Evolutionary conservation across 2,113 vertebrate genomes (phyloP).

Genomic region (Planiliza haematocheilus): DNA sequence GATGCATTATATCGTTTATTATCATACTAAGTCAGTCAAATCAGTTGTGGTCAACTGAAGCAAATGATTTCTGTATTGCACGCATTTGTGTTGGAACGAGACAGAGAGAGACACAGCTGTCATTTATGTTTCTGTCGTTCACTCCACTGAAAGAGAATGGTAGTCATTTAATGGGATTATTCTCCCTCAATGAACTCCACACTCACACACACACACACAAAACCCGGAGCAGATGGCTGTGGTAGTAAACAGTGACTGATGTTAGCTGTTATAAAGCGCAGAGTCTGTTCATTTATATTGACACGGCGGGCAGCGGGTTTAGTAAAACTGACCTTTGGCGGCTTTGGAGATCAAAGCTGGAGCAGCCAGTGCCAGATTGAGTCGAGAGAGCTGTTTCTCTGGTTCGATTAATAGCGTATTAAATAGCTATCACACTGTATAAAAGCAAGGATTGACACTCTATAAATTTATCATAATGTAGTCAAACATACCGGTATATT

Average conservation of each 20-base stretch:
- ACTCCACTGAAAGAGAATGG: conserved; percentile 63
- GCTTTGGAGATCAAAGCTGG: conserved; percentile 40
- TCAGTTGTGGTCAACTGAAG: not conserved
- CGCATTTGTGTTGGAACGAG: not conserved
- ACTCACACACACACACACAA: conserved; percentile 12
- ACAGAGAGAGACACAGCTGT: conserved; percentile 59
- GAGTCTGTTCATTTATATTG: conserved; percentile 62
- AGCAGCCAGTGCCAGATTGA: conserved; percentile 22
- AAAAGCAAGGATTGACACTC: conserved; percentile 20
- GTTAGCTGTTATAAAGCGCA: conserved; percentile 62
- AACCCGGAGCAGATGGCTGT: conserved; percentile 71
- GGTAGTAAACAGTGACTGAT: conserved; percentile 76
- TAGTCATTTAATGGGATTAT: conserved; percentile 80
- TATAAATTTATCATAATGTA: not conserved
- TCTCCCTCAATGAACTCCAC: conserved; percentile 71
- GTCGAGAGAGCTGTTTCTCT: not conserved
- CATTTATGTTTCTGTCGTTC: conserved; percentile 50
- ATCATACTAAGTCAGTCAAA: not conserved
- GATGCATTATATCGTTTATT: not conserved
- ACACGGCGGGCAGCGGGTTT: conserved; percentile 59
- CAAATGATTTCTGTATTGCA: conserved; percentile 12
- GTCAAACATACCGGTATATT: not conserved
- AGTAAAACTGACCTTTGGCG: conserved; percentile 51
- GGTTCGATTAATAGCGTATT: not conserved
- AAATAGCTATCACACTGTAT: conserved; percentile 13